Evolutionary conservation across 2,888 invertebrate genomes (phyloP), one percentile per base, ranked within the genome.

Genomic region (Megaustenia siamemsis): DNA sequence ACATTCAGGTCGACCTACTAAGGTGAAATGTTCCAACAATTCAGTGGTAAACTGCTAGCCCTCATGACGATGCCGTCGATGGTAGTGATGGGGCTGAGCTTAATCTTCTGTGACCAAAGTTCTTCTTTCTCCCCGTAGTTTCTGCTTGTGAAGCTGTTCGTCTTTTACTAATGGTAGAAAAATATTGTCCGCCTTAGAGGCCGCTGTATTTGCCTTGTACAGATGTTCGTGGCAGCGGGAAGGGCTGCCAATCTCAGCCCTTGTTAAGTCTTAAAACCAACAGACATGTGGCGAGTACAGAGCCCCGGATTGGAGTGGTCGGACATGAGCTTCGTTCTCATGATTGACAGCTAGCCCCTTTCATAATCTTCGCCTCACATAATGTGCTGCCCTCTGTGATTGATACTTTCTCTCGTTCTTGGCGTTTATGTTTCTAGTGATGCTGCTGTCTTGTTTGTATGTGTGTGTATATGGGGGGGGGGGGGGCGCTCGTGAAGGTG

Each of bases 241-340:
- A n/a, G n/a, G n/a, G n/a, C n/a, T n/a, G n/a, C n/a, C n/a, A n/a
- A n/a, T n/a, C 68, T 43, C 71, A 12, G 28, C 24, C n/a, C 40
- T 71, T 43, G 43, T 45, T 82, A 82, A 82, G 43, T 66, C 82
- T 75, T 75, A 75, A 82, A 82, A 82, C 82, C 73, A 82, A 82
- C 82, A 82, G 82, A 66, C 82, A 82, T 75, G 63, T 82, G 82
- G 75, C 82, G 18, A 28, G 35, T 45, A 21, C 63, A 66, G 43
- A 43, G 60, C 63, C 24, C 15, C 24, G 60, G n/a, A 15, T 21
- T 35, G 35, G 1, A 49, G 24, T 18, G 40, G 15, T 18, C 32
- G 32, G 28, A n/a, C 49, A 1, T 76, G 6, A 28, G 35, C 75
- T 24, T 49, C 28, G 49, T 18, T n/a, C 32, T 68, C 18, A 32